Percentiles rank a stretch among this genome's conserved stretches.
Conservation (phyloP, 1,140 invertebrate species). For the Penaeus japonicus region DNA sequence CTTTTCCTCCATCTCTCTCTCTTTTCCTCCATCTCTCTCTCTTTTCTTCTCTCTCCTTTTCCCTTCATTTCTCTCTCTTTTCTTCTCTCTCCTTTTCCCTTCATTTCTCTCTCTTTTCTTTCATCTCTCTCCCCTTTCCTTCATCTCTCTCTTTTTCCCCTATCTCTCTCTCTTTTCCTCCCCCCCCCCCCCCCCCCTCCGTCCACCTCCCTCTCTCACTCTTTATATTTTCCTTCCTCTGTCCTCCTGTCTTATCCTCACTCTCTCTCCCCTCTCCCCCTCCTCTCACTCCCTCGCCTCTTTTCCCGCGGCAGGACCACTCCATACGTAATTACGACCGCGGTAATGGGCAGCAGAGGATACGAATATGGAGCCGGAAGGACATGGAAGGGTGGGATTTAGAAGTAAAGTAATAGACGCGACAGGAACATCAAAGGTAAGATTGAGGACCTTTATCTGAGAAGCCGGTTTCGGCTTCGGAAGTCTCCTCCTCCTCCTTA, state of each 20-base stretch:
- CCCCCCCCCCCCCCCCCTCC: background rate
- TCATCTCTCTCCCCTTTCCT: background rate
- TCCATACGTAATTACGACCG: too few relatives aligned
- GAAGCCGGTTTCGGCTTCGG: too few relatives aligned
- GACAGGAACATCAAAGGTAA: too few relatives aligned
- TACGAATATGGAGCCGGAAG: too few relatives aligned
- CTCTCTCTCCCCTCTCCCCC: background rate
- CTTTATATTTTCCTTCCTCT: background rate
- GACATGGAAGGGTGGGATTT: too few relatives aligned
- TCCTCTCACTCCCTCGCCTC: background rate
- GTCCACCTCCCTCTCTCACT: background rate
- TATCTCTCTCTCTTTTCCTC: background rate
- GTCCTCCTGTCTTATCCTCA: background rate
- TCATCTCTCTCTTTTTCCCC: background rate
- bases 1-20: too few relatives aligned
- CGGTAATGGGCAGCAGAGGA: too few relatives aligned
- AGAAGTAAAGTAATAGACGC: too few relatives aligned
- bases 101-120: background rate
- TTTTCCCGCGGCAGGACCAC: too few relatives aligned
- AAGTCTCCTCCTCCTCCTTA: too few relatives aligned
- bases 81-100: background rate
- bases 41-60: conserved; percentile 1
- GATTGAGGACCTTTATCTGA: too few relatives aligned
- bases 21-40: background rate
- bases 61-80: background rate